These are phyloP conservation scores for Platyura marginata DNA, from an alignment of 1,140 invertebrate species.

Conservation along the genomic window DNA sequence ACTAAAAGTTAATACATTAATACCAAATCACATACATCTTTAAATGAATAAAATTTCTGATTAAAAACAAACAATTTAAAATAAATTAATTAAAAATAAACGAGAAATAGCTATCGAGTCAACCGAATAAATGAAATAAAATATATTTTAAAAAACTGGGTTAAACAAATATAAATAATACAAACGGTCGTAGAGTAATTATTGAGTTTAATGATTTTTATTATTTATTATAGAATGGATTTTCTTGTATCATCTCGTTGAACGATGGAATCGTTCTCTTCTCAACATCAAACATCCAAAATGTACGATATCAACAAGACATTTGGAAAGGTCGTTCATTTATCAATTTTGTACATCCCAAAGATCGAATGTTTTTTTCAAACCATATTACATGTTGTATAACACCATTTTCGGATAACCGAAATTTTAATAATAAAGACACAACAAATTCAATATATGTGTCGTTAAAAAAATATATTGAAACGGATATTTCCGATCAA, in stretches of 20 bases:
- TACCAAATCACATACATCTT: too few relatives aligned
- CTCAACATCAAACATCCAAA: slow-evolving; percentile 46
- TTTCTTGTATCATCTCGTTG: slow-evolving; percentile 65
- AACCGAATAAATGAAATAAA: not conserved
- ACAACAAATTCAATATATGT: slow-evolving; percentile 16
- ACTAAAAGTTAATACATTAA: too few relatives aligned
- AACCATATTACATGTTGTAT: slow-evolving; percentile 27
- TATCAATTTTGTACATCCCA: slow-evolving; percentile 68
- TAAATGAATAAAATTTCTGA: not conserved
- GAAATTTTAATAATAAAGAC: slow-evolving; percentile 15
- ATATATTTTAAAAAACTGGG: not conserved
- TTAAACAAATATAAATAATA: not conserved
- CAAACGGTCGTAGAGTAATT: not conserved
- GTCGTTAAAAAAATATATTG: slow-evolving; percentile 27
- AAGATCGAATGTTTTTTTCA: slow-evolving; percentile 30
- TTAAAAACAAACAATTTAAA: not conserved
- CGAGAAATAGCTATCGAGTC: not conserved
- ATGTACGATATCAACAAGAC: slow-evolving; percentile 60
- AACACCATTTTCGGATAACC: slow-evolving; percentile 27
- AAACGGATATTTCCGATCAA: slow-evolving; percentile 27
- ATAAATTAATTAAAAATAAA: not conserved
- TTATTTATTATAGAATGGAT: slow-evolving; percentile 36
- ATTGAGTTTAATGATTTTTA: not conserved
- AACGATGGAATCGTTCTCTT: slow-evolving; percentile 61
- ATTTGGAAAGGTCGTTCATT: slow-evolving; percentile 73